phyloP scores from a whole-genome alignment of 2,888 invertebrate genomes.

The Julus scanicus region DNA sequence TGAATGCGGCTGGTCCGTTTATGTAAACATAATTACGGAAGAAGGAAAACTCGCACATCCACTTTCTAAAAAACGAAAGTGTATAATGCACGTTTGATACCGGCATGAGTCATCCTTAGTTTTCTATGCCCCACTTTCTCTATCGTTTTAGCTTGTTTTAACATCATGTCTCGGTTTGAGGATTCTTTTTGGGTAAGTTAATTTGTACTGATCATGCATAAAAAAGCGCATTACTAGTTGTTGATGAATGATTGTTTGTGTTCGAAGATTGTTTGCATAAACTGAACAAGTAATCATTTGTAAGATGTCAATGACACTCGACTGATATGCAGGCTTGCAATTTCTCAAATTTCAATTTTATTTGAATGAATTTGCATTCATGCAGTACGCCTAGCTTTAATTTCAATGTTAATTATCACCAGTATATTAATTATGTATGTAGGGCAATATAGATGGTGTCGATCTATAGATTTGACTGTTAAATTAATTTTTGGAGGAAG shows the following conservation, averaged over 20 bases:
- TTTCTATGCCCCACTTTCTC: neutral
- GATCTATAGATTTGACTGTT: too few relatives aligned
- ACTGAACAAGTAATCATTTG: neutral
- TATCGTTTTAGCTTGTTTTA: neutral
- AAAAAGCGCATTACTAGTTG: neutral
- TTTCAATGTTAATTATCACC: too few relatives aligned
- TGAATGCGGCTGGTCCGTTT: neutral
- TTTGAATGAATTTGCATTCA: too few relatives aligned
- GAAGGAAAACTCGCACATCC: neutral
- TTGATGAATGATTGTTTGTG: neutral
- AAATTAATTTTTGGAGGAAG: too few relatives aligned
- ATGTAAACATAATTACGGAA: neutral
- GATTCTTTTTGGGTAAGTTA: constrained; percentile 49
- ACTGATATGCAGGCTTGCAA: too few relatives aligned
- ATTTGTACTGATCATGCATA: neutral
- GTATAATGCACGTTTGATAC: neutral
- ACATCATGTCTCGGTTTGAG: constrained; percentile 15
- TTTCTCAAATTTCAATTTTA: too few relatives aligned
- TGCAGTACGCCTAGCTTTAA: too few relatives aligned
- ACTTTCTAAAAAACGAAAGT: neutral
- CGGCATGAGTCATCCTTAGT: neutral
- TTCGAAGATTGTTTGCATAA: neutral
- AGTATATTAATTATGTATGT: too few relatives aligned
- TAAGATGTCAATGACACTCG: neutral
- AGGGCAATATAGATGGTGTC: too few relatives aligned